Base-by-base conservation (phyloP, 2,113 vertebrate genomes). In the Indicator maculatus region DNA sequence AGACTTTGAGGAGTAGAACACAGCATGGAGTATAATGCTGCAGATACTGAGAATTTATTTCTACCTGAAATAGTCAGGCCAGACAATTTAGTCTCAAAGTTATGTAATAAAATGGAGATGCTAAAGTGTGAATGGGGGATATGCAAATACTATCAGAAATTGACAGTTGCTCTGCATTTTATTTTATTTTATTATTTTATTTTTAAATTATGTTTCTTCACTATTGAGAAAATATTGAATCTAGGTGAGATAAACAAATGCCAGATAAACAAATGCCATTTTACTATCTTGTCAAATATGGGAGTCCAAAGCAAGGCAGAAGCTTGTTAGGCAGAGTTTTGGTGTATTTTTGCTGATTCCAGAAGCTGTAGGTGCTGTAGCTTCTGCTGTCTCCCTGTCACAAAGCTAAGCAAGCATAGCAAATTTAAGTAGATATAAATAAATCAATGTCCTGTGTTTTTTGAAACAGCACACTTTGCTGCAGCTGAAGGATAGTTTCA, bases 381-480 rank as follows among this genome's bases (percentile, higher is more conserved):
- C 75, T 92, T 86, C 86, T 88, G 66, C 83, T 96, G 89, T 50
- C 80, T 93, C 85, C 93, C 77, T 79, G 86, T 83, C 91, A 96
- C 92, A 96, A 96, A 96, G 91, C 60, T 84, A 96, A 65, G 52
- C 87, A 95, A 69, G 80, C 81, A 90, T 30, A 70, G 67, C 70
- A 96, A 97, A 95, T 93, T 94, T 96, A 96, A 95, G 90, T 58
- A 89, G 88, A 85, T 94, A 93, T 67, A 95, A 96, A 95, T 88
- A 96, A 96, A 96, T 95, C 89, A 89, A 87, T 93, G 86, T 80
- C 66, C 69, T 39, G 4, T 45, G 59, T 72, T 94, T 95, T 41
- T 87, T 89, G 60, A 96, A 97, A 73, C 39, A 90, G 90, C 71
- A 56, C 39, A 69, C 94, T 96, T 92, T 89, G 79, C 75, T 86